Conservation (phyloP, 2,797 vertebrate species). For the Scolopax bukidnonensis region DNA sequence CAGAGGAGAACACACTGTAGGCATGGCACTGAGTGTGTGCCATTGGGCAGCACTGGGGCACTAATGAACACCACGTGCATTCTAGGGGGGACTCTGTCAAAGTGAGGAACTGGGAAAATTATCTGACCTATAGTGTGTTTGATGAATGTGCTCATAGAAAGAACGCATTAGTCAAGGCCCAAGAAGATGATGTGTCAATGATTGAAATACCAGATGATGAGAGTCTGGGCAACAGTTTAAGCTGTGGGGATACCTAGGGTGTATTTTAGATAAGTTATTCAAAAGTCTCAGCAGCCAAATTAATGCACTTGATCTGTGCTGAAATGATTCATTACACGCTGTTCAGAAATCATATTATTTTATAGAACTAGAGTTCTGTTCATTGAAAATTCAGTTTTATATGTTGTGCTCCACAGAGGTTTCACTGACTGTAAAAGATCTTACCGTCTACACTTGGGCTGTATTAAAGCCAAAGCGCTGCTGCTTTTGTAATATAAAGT, state of each 20-base stretch:
- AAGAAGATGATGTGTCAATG: neutral
- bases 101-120: neutral
- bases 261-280: neutral
- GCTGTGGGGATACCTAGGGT: neutral
- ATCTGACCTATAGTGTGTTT: neutral
- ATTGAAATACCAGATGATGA: slow-evolving; percentile 17
- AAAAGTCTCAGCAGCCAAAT: neutral
- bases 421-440: slow-evolving; percentile 20
- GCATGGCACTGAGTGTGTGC: neutral
- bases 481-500: slow-evolving; percentile 37
- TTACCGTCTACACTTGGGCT: neutral
- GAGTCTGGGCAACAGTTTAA: slow-evolving; percentile 14
- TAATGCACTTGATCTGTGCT: neutral
- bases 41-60: neutral
- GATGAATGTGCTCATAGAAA: neutral
- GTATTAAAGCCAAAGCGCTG: neutral
- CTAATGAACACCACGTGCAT: neutral
- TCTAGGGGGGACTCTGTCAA: neutral
- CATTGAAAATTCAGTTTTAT: neutral
- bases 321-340: neutral
- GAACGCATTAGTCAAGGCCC: neutral
- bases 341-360: neutral
- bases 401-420: neutral
- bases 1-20: neutral
- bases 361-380: neutral